These are phyloP conservation scores for Plodia interpunctella DNA, from an alignment of 1,140 invertebrate species.

Conservation along the genomic window DNA sequence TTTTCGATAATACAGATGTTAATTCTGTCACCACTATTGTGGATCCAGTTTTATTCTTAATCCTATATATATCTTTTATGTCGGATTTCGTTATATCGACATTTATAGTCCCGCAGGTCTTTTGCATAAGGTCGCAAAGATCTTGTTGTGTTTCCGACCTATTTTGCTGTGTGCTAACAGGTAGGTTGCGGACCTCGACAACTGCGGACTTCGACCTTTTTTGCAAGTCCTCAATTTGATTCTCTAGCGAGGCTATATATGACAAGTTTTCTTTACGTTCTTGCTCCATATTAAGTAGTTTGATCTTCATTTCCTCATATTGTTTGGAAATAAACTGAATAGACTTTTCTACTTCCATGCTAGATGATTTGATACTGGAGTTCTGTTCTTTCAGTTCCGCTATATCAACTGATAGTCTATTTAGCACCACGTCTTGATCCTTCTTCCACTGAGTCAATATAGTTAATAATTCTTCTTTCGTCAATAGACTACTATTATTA, in stretches of 20 bases:
- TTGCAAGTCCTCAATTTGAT: conserved; percentile 14
- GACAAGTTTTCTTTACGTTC: conserved; percentile 11
- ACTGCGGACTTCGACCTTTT: conserved; percentile 10
- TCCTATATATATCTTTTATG: conserved; percentile 13
- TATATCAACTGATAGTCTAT: no score
- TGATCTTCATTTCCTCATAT: conserved; percentile 13
- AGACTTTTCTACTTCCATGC: no score
- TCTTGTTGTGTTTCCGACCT: conserved; percentile 14
- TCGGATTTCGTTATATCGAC: not conserved
- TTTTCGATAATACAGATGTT: conserved; percentile 4
- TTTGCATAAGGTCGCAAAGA: conserved; percentile 6
- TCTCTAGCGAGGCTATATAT: conserved; percentile 10
- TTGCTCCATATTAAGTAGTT: not conserved
- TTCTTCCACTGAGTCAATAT: no score
- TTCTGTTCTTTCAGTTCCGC: no score
- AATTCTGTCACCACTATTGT: conserved; percentile 10
- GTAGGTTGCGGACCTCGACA: conserved; percentile 16
- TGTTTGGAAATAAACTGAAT: conserved; percentile 12
- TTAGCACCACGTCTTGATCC: no score
- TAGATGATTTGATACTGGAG: no score
- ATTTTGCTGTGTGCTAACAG: not conserved
- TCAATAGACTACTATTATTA: no score
- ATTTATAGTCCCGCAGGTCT: not conserved
- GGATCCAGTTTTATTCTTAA: conserved; percentile 3
- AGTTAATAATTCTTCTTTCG: no score